phyloP scores from a whole-genome alignment of 2,888 invertebrate species.

The Cheilosia scutellata region DNA sequence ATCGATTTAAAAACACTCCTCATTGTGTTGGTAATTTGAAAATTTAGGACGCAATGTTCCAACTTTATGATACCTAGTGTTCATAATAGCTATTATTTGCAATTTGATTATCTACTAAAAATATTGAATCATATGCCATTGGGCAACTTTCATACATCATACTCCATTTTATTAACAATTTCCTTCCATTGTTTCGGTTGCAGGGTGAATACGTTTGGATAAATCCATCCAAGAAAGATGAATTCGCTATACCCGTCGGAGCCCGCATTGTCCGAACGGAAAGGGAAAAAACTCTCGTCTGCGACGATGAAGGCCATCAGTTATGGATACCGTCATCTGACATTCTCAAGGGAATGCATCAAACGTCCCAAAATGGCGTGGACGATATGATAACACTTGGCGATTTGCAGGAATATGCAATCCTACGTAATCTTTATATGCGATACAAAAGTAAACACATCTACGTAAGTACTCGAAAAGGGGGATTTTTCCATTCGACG shows the following conservation, averaged over 20 bases:
- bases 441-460: conserved; percentile 94
- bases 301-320: conserved; percentile 93
- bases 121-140: no score
- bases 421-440: conserved; percentile 94
- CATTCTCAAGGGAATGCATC: conserved; percentile 89
- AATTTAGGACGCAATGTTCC: no score
- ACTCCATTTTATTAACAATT: background rate
- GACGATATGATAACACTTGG: conserved; percentile 98
- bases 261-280: conserved; percentile 92
- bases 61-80: no score
- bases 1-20: background rate
- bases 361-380: conserved; percentile 91
- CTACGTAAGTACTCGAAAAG: conserved; percentile 89
- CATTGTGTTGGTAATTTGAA: no score
- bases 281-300: conserved; percentile 90
- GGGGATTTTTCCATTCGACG: background rate
- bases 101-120: no score
- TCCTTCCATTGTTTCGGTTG: conserved; percentile 45
- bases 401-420: conserved; percentile 97
- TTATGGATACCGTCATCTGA: conserved; percentile 86
- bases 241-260: conserved; percentile 94
- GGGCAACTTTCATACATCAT: no score
- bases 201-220: conserved; percentile 97
- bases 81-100: no score
- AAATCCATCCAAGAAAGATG: conserved; percentile 88